Base-by-base conservation (phyloP, 53 echinoderm and acorn worm species). In the Holothuria scabra region DNA sequence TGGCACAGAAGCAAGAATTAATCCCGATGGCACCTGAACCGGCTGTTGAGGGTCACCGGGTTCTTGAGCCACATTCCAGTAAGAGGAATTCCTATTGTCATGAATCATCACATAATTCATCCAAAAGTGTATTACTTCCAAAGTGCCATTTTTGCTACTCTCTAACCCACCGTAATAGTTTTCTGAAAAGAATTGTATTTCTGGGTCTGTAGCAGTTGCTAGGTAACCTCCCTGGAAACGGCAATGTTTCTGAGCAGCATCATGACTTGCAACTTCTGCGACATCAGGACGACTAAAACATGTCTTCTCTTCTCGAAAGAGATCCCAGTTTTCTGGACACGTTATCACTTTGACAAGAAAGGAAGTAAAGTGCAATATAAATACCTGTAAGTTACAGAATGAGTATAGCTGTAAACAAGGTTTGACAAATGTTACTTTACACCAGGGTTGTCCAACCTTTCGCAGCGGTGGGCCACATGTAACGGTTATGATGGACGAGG, bases 11-110 rank as follows among this genome's bases (percentile, higher is more conserved):
- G 84, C 79, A 16, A 84, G 89, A 44, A 89, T 68, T 60, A 84
- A 58, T 30, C 84, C 89, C 10, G 83, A 76, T 59, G 82, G 84
- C 31, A 84, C 66, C 32, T 79, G 26, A 11, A 63, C 84, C 11
- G 89, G 89, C 34, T 84, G 79, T 2, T 79, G 87, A 21, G 62
- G 84, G 20, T 46, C 48, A 31, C 28, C 59, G 13, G 76, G 66
- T 76, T 84, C 88, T 19, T 74, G 84, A 46, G 56, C 58, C 19
- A 89, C 89, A 58, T 84, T 84, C 89, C 89, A 89, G 71, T 25
- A 28, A 28, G 60, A 60, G 25, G 68, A 79, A 59, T 68, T 78
- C 10, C 28, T 57, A 46, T 13, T 59, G 85, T 55, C 67, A 67
- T 67, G 82, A 62, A 65, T 82, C 82, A 82, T 82, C 3, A 62